Conservation (phyloP, 2,113 vertebrate genomes). For the Garra rufa region DNA sequence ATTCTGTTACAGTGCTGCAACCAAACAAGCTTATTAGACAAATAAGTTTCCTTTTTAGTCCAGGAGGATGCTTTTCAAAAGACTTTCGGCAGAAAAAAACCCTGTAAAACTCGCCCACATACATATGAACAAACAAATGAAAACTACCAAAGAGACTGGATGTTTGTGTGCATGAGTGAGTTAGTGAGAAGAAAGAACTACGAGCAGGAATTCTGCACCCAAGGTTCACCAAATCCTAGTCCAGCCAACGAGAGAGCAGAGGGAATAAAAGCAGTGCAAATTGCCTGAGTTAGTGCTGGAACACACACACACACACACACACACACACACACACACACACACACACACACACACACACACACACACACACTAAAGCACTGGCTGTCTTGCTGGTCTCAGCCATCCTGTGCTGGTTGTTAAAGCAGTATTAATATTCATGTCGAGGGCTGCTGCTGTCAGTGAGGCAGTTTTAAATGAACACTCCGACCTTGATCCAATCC, state of each 20-base stretch:
- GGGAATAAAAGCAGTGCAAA: conserved; percentile 33
- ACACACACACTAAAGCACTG: too few species aligned
- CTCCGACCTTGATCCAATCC: conserved; percentile 64
- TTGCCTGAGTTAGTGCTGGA: conserved; percentile 17
- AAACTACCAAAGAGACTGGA: neutral
- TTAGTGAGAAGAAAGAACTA: neutral
- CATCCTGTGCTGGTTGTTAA: conserved; percentile 56
- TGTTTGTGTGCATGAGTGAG: neutral
- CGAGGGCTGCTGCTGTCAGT: conserved; percentile 59
- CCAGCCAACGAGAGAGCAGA: neutral
- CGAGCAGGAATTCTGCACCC: conserved; percentile 31
- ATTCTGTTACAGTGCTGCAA: neutral
- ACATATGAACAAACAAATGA: conserved; percentile 38
- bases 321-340: conserved; percentile 24
- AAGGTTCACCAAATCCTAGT: conserved; percentile 37
- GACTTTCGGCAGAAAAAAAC: neutral
- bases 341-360: too few species aligned
- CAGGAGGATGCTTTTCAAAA: neutral
- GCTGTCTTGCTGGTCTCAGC: conserved; percentile 39
- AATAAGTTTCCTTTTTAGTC: neutral
- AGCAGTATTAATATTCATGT: conserved; percentile 67
- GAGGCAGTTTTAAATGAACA: conserved; percentile 62
- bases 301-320: conserved; percentile 41
- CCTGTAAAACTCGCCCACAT: conserved; percentile 6
- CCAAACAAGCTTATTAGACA: neutral